A percentile compares a stretch with the other conserved stretches of the same genome.
Conservation (phyloP, 2,888 invertebrate genomes). For the Troilus luridus region DNA sequence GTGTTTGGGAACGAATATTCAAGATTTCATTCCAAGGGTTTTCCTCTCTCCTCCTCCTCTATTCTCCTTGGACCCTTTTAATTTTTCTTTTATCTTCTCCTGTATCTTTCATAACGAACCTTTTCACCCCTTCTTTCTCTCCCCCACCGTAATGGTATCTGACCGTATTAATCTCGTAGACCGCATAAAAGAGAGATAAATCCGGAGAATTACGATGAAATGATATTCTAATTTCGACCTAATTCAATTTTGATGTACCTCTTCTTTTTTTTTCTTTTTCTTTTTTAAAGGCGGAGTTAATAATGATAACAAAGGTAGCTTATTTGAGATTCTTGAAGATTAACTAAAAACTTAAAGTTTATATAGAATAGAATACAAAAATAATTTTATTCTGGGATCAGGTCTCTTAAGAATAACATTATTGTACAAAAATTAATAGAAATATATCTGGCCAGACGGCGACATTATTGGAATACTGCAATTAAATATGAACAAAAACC, state of each 20-base stretch:
- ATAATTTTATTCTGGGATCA: neutral
- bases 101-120: slow-evolving; percentile 49
- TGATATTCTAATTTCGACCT: slow-evolving; percentile 35
- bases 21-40: slow-evolving; percentile 58
- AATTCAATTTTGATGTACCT: slow-evolving; percentile 26
- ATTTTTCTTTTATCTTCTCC: slow-evolving; percentile 48
- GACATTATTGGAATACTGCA: too few species aligned
- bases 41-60: slow-evolving; percentile 10
- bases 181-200: slow-evolving; percentile 46
- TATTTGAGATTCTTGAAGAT: neutral
- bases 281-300: neutral
- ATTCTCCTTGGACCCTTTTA: neutral
- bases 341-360: neutral
- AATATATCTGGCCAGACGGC: too few species aligned
- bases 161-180: slow-evolving; percentile 38
- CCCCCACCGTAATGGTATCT: slow-evolving; percentile 30
- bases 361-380: neutral
- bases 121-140: slow-evolving; percentile 15
- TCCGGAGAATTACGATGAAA: slow-evolving; percentile 22
- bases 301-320: neutral
- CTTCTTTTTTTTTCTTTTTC: neutral
- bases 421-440: too few species aligned
- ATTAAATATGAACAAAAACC: too few species aligned
- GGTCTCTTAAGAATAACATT: too few species aligned
- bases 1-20: slow-evolving; percentile 60